Percentiles rank a stretch among this genome's conserved stretches.
phyloP scores from a whole-genome alignment of 92 coral and sea anemone genomes.

The Pocillopora meandrina region DNA sequence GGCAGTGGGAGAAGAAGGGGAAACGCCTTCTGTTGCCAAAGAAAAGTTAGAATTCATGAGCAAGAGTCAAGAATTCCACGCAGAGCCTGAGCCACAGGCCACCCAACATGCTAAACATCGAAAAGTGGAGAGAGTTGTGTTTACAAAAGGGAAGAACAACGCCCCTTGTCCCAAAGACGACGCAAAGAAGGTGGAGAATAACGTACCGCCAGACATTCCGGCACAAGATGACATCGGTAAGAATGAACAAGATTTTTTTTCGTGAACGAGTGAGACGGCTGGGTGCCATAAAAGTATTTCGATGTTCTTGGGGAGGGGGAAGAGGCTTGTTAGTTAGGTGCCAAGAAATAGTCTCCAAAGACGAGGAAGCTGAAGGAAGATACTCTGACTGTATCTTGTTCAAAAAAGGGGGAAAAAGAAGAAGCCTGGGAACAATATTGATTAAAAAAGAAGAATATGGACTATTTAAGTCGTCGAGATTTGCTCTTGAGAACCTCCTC shows the following conservation, averaged over 20 bases:
- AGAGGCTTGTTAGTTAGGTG: too few species aligned
- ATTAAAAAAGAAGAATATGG: too few species aligned
- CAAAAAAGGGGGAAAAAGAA: too few species aligned
- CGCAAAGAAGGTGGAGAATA: slow-evolving; percentile 4
- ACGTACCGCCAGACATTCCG: slow-evolving; percentile 1
- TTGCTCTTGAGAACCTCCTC: too few species aligned
- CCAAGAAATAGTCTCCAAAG: too few species aligned
- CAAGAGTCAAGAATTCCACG: slow-evolving; percentile 13
- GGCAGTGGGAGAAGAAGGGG: slow-evolving; percentile 21
- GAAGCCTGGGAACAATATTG: too few species aligned
- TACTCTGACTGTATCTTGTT: too few species aligned
- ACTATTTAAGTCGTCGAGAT: too few species aligned
- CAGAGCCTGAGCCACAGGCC: slow-evolving; percentile 12
- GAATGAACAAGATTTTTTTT: background rate
- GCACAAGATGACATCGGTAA: slow-evolving; percentile 29
- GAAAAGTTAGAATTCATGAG: slow-evolving; percentile 30
- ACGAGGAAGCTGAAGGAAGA: too few species aligned
- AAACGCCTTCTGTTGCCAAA: background rate
- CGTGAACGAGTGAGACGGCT: background rate
- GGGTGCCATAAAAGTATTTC: too few species aligned
- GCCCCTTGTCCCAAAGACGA: background rate
- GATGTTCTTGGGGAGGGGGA: too few species aligned
- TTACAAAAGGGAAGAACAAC: slow-evolving; percentile 3
- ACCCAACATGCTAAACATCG: background rate
- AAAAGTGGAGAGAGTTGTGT: slow-evolving; percentile 10